Evolutionary conservation across 2,888 invertebrate genomes (phyloP).

Genomic region (Steinernema scapterisci): DNA sequence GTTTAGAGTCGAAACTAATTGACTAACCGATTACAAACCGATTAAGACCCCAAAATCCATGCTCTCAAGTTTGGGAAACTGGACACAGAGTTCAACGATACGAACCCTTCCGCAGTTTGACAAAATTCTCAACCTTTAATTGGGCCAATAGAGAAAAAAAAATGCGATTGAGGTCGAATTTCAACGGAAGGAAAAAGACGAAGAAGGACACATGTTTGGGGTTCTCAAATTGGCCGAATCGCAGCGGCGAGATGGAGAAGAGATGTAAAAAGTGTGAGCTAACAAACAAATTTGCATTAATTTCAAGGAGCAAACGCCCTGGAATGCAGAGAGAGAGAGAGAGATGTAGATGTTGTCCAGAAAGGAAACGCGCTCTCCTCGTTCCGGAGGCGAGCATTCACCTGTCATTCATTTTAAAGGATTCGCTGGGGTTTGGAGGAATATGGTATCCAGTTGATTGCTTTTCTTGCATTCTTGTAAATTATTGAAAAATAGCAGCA

Average conservation of each 20-base stretch:
- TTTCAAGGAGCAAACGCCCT: not conserved
- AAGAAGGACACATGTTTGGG: not conserved
- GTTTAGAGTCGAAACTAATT: not conserved
- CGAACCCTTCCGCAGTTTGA: no score
- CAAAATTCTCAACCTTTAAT: not conserved
- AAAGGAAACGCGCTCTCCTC: conserved; percentile 12
- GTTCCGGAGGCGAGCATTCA: not conserved
- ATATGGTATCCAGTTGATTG: not conserved
- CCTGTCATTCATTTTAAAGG: not conserved
- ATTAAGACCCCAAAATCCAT: no score
- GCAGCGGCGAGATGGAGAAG: not conserved
- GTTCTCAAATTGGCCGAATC: conserved; percentile 22
- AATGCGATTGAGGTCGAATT: conserved; percentile 10
- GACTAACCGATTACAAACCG: not conserved
- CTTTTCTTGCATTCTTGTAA: not conserved
- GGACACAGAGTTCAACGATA: no score
- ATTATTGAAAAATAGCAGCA: conserved; percentile 16
- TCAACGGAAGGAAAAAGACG: not conserved
- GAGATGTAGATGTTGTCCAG: not conserved
- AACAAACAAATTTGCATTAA: conserved; percentile 25
- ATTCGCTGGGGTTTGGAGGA: no score
- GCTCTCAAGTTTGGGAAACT: no score
- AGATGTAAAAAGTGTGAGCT: not conserved
- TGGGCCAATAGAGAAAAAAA: not conserved
- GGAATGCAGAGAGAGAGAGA: not conserved